Conservation (phyloP, 2,888 invertebrate genomes). For the Altica lythri region DNA sequence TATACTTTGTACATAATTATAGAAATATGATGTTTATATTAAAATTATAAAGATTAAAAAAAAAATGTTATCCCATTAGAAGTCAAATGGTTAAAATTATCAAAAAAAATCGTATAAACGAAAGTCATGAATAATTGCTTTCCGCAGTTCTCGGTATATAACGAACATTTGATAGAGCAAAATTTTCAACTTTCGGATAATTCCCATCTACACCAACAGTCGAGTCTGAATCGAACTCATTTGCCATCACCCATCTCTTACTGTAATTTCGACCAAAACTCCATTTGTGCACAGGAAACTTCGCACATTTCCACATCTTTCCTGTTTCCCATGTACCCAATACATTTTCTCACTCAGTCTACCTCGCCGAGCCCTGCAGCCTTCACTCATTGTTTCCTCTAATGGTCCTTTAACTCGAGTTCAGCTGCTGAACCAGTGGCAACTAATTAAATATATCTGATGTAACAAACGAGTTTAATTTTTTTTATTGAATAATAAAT, state of each 20-base stretch:
- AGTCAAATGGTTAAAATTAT: no score
- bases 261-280: slow-evolving; percentile 13
- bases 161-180: slow-evolving; percentile 5
- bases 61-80: no score
- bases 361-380: background rate
- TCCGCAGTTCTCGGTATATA: background rate
- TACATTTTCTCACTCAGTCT: slow-evolving; percentile 4
- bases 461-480: no score
- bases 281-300: slow-evolving; percentile 19
- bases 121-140: slow-evolving; percentile 4
- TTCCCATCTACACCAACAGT: background rate
- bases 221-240: slow-evolving; percentile 4
- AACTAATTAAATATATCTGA: no score
- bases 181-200: background rate
- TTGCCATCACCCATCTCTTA: slow-evolving; percentile 3
- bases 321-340: slow-evolving; percentile 15
- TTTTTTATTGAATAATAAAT: no score
- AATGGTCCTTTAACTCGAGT: slow-evolving; percentile 6
- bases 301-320: slow-evolving; percentile 24
- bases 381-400: background rate
- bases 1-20: no score
- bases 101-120: background rate
- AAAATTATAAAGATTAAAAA: no score
- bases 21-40: no score
- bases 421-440: no score